A percentile compares a stretch with the other conserved stretches of the same genome.
phyloP scores from a whole-genome alignment of 2,113 vertebrate genomes.

The Rhabdornis inornatus region DNA sequence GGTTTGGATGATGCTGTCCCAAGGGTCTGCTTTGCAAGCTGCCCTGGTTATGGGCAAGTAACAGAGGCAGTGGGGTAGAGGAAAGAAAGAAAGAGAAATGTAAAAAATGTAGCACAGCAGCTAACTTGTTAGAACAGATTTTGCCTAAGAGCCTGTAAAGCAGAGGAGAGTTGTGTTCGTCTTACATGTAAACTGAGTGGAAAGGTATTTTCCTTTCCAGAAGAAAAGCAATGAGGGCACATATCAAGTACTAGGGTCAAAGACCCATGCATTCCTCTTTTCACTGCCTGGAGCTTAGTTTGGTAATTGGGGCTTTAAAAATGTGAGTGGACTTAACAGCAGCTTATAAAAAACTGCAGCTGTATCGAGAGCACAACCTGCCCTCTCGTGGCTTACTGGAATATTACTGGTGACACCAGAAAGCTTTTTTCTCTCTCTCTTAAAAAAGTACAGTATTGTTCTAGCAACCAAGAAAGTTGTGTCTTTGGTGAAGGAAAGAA shows the following conservation, averaged over 20 bases:
- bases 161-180: neutral
- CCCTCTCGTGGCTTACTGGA: slow-evolving; percentile 66
- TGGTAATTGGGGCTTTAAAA: neutral
- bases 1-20: neutral
- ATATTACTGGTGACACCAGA: slow-evolving; percentile 4
- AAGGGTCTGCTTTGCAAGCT: neutral
- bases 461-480: neutral
- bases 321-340: neutral
- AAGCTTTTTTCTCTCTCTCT: neutral
- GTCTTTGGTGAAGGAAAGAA: neutral
- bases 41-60: neutral
- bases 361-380: slow-evolving; percentile 20
- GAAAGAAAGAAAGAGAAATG: neutral
- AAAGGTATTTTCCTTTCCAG: neutral
- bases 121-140: neutral
- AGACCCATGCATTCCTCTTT: neutral
- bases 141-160: neutral
- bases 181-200: neutral
- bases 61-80: neutral
- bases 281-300: neutral
- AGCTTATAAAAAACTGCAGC: neutral
- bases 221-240: neutral
- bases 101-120: neutral
- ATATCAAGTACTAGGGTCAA: neutral
- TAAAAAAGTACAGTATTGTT: no score